Conservation (phyloP, 1,140 invertebrate species). For the Bombus huntii region DNA sequence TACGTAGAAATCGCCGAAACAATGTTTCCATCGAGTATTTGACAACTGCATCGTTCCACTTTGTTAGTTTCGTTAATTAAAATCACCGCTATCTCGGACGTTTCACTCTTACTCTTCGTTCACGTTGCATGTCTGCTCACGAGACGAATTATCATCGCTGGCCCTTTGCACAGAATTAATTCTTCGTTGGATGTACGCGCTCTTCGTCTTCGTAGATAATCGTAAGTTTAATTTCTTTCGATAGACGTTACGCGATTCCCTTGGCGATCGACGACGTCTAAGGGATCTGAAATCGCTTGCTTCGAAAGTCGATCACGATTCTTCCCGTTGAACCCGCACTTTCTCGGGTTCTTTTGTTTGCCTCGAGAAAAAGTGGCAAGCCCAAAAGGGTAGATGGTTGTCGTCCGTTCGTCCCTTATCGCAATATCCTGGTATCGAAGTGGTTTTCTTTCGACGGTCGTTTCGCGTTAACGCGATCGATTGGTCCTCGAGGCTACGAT, state of each 20-base stretch:
- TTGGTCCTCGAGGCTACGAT: not conserved
- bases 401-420: not conserved
- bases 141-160: not conserved
- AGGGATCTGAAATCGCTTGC: not conserved
- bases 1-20: not conserved
- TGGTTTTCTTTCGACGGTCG: not conserved
- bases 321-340: too few relatives aligned
- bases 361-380: not conserved
- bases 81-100: not conserved
- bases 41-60: not conserved
- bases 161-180: too few relatives aligned
- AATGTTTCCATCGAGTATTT: not conserved
- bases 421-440: not conserved
- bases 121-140: too few relatives aligned
- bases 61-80: not conserved
- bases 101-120: not conserved
- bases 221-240: not conserved
- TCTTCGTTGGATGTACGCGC: too few relatives aligned
- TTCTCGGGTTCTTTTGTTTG: too few relatives aligned
- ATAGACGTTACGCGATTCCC: not conserved
- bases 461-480: not conserved
- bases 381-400: too few relatives aligned
- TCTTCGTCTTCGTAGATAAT: not conserved
- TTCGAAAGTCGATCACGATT: slow-evolving; percentile 1
- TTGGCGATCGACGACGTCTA: not conserved